Conservation (phyloP, 2,888 invertebrate genomes). For the Microctonus aethiopoides region DNA sequence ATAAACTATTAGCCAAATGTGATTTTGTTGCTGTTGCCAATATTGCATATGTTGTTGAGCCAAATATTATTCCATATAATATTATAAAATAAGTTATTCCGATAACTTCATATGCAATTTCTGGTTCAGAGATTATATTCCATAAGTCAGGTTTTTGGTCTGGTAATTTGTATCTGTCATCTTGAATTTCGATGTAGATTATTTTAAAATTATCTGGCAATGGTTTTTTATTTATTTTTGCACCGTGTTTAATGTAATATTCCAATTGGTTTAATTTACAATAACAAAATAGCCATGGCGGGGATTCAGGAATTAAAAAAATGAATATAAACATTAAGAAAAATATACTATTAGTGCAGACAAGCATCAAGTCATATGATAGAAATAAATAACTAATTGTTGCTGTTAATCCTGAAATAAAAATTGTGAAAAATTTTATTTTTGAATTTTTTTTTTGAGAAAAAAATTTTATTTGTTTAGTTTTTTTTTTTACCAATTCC, state of each 20-base stretch:
- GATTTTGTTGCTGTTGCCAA: constrained; percentile 37
- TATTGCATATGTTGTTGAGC: constrained; percentile 38
- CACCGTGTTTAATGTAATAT: constrained; percentile 29
- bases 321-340: constrained; percentile 39
- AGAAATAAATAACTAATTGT: constrained; percentile 35
- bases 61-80: constrained; percentile 41
- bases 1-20: constrained; percentile 37
- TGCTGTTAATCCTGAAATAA: constrained; percentile 40
- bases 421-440: not conserved
- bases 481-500: constrained; percentile 41
- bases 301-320: constrained; percentile 42
- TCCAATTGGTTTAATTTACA: constrained; percentile 32
- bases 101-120: constrained; percentile 41
- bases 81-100: constrained; percentile 42
- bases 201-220: constrained; percentile 35
- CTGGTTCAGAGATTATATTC: constrained; percentile 38
- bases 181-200: constrained; percentile 28
- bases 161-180: constrained; percentile 35
- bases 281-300: constrained; percentile 43
- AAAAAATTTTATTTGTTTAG: not conserved
- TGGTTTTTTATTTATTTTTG: constrained; percentile 35
- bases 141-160: constrained; percentile 36
- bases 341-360: constrained; percentile 38
- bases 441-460: not conserved
- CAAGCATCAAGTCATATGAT: constrained; percentile 41